Conservation (phyloP, 1,140 invertebrate species). For the Cherax quadricarinatus region DNA sequence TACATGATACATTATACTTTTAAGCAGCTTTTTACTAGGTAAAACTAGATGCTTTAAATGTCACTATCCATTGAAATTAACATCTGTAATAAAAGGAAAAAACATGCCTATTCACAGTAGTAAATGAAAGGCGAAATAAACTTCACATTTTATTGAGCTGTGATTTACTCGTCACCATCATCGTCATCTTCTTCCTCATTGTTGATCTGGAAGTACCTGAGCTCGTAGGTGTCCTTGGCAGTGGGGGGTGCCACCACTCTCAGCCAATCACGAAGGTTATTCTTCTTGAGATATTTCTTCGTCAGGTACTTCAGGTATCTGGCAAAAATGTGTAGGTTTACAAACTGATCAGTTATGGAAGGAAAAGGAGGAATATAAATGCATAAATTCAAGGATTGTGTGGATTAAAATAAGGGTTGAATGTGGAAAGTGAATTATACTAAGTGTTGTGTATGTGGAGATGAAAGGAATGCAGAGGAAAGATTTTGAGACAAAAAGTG, state of each 20-base stretch:
- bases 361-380: too few relatives aligned
- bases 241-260: constrained; percentile 94
- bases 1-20: too few relatives aligned
- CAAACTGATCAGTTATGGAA: too few relatives aligned
- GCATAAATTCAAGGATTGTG: too few relatives aligned
- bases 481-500: too few relatives aligned
- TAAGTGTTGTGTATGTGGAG: too few relatives aligned
- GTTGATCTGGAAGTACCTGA: constrained; percentile 99
- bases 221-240: constrained; percentile 94
- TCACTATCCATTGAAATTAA: neutral
- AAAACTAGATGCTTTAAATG: too few relatives aligned
- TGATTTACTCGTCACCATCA: constrained; percentile 86
- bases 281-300: constrained; percentile 99
- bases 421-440: too few relatives aligned
- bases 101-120: neutral
- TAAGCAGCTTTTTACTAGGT: too few relatives aligned
- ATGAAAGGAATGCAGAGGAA: too few relatives aligned
- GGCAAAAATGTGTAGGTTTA: constrained; percentile 54
- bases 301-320: constrained; percentile 99
- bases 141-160: neutral
- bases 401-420: too few relatives aligned
- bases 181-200: constrained; percentile 97
- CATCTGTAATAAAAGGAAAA: constrained; percentile 9
- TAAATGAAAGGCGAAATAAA: neutral
- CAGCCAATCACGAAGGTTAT: constrained; percentile 98